Base-by-base conservation (phyloP, 1,140 invertebrate species). In the Diabrotica virgifera region DNA sequence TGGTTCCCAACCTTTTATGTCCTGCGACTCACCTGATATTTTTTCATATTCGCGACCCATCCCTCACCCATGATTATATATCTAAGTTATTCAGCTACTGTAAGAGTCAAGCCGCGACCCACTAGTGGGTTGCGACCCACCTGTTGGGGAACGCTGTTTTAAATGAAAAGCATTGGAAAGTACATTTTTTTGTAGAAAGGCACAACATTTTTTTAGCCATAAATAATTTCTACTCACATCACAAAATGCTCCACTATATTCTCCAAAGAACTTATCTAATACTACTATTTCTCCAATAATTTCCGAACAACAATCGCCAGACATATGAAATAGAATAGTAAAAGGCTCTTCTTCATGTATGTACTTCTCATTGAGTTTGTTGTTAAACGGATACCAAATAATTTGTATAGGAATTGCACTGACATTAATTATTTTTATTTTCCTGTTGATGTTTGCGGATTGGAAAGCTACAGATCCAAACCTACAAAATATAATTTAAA, bases 381-480 rank as follows among this genome's bases (percentile, higher is more conserved):
- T 11, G 14, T 65, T 67, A 61, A 60, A 70, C 5, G 46, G 56
- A 37, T 71, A 65, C 74, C 73, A 76, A 9, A 62, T 52, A 6
- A 76, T 63, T 36, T 50, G 52, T 37, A 76, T 12, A 2, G 74
- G 69, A 10, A 74, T 56, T 5, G 51, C 59, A 51, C 66, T 69
- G 2, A 51, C 65, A 50, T 76, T 76, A 5, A 24, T 62, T 12
- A 76, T 61, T 51, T 71, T 68, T 24, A 76, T 54, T 36, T 56
- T 57, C 24, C 70, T 59, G 35, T 57, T 53, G 10, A 65, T 58
- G 8, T 46, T 52, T 12, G 66, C 51, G 1, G 67, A 55, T 11
- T 60, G 51, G 40, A 71, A 76, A 0, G 73, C 10, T 6, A 72
- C 40, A 13, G 56, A 63, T 12, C 73, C 74, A 61, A 74, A 72